These are phyloP conservation scores for Bolinopsis microptera DNA, from an alignment of 37 sponge, comb jelly and placozoan genomes.

Conservation along the genomic window DNA sequence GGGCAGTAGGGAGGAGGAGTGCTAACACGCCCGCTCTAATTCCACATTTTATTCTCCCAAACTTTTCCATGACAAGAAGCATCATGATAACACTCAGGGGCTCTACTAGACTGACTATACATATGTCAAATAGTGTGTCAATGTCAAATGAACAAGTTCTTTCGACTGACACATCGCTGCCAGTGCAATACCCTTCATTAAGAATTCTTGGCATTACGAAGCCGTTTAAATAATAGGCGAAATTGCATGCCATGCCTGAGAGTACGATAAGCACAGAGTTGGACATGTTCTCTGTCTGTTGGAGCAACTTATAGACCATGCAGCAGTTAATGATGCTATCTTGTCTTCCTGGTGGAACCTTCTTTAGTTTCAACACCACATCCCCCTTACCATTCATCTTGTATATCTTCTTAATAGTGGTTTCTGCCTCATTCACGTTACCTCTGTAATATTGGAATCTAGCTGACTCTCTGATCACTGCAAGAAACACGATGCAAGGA, in stretches of 20 bases:
- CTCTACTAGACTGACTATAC: neutral
- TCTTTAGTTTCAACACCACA: neutral
- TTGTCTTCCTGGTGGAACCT: neutral
- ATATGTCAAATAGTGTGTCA: neutral
- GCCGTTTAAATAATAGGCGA: slow-evolving; percentile 11
- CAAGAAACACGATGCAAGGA: neutral
- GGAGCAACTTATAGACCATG: neutral
- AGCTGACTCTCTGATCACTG: slow-evolving; percentile 10
- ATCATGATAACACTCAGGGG: neutral
- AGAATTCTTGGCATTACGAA: slow-evolving; percentile 13
- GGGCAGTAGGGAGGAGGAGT: slow-evolving; percentile 8
- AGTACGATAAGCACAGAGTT: neutral
- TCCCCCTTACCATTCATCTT: slow-evolving; percentile 26
- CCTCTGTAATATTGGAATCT: slow-evolving; percentile 20
- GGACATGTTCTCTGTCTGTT: too few species aligned
- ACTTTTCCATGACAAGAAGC: neutral
- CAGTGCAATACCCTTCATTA: neutral
- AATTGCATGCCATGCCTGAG: neutral
- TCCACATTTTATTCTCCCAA: too few species aligned
- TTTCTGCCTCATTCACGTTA: neutral
- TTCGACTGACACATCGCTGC: neutral
- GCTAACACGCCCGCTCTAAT: neutral
- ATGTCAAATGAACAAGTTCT: neutral
- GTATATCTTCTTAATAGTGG: neutral
- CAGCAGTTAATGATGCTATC: neutral